phyloP scores from a whole-genome alignment of 1,140 invertebrate genomes.

The Bombus confusus region DNA sequence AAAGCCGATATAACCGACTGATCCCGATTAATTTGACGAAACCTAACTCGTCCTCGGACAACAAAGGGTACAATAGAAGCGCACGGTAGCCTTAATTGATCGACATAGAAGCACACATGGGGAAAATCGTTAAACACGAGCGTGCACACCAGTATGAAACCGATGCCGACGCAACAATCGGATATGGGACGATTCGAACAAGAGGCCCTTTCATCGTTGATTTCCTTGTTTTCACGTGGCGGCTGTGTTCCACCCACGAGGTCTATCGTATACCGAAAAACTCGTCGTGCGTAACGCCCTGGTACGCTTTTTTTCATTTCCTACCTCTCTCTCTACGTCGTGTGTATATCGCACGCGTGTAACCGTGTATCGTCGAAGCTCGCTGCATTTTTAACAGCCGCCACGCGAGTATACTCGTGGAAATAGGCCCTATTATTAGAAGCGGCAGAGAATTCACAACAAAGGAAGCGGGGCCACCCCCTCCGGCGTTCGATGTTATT shows the following conservation, averaged over 20 bases:
- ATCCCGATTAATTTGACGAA: slow-evolving; percentile 40
- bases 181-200: slow-evolving; percentile 63
- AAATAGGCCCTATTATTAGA: slow-evolving; percentile 67
- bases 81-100: slow-evolving; percentile 52
- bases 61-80: slow-evolving; percentile 27
- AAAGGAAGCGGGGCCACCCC: slow-evolving; percentile 54
- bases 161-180: slow-evolving; percentile 53
- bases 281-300: slow-evolving; percentile 50
- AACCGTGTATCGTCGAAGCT: not conserved
- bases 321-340: not conserved
- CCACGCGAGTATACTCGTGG: slow-evolving; percentile 49
- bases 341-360: not conserved
- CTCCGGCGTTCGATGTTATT: not conserved
- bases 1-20: not conserved
- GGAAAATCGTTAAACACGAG: slow-evolving; percentile 48
- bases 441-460: slow-evolving; percentile 64
- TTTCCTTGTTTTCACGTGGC: slow-evolving; percentile 66
- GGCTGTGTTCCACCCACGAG: slow-evolving; percentile 51
- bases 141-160: slow-evolving; percentile 28
- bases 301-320: not conserved
- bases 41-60: slow-evolving; percentile 7
- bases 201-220: slow-evolving; percentile 60
- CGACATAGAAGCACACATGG: slow-evolving; percentile 15
- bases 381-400: slow-evolving; percentile 60
- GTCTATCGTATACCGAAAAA: slow-evolving; percentile 33